These are phyloP conservation scores for Sinonovacula constricta DNA, from an alignment of 1,140 invertebrate species.

Conservation along the genomic window DNA sequence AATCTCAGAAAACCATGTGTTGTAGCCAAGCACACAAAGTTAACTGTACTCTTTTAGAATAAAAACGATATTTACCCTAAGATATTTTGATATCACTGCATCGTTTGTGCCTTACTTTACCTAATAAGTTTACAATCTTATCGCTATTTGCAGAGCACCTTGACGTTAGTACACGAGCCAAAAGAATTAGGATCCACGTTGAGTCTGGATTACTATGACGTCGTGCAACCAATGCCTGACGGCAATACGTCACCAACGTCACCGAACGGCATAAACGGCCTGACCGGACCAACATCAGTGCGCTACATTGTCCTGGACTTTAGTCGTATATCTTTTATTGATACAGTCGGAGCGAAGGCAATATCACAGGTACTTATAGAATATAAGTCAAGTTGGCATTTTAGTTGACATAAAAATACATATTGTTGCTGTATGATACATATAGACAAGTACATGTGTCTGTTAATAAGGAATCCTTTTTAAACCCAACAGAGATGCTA, in stretches of 20 bases:
- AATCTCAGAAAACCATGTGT: too few relatives aligned
- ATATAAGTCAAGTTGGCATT: too few relatives aligned
- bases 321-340: conserved; percentile 70
- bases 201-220: conserved; percentile 5
- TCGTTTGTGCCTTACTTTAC: too few relatives aligned
- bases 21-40: neutral
- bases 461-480: too few relatives aligned
- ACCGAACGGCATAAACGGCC: neutral
- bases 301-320: conserved; percentile 71
- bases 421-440: too few relatives aligned
- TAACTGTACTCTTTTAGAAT: neutral
- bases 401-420: neutral
- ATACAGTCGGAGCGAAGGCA: conserved; percentile 69
- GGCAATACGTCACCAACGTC: conserved; percentile 2
- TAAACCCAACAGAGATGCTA: too few relatives aligned
- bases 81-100: too few relatives aligned
- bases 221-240: neutral
- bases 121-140: too few relatives aligned
- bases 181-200: conserved; percentile 27
- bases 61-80: too few relatives aligned
- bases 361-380: conserved; percentile 73
- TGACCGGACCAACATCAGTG: conserved; percentile 73
- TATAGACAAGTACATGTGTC: too few relatives aligned
- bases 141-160: neutral
- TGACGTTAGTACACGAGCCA: conserved; percentile 30